A percentile compares a stretch with the other conserved stretches of the same genome.
Evolutionary conservation across 2,113 vertebrate genomes (phyloP).

Genomic region (Sturnira hondurensis): DNA sequence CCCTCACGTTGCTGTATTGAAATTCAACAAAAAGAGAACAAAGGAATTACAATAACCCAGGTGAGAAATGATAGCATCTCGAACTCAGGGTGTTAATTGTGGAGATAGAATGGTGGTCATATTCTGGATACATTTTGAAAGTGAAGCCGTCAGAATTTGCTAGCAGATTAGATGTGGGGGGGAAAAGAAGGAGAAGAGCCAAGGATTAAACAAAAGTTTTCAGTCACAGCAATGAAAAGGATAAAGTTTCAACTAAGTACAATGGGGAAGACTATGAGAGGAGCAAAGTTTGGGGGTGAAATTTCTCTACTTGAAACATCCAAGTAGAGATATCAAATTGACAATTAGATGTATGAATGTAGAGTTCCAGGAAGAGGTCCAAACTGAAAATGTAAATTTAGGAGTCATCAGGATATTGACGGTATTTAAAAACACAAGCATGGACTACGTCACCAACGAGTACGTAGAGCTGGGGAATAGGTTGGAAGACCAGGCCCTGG

Average conservation of each 20-base stretch:
- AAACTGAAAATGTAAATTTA: neutral
- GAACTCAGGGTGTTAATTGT: neutral
- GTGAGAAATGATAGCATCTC: neutral
- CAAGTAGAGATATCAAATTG: neutral
- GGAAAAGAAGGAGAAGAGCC: neutral
- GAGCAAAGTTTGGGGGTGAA: neutral
- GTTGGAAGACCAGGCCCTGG: neutral
- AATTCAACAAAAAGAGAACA: neutral
- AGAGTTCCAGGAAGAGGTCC: neutral
- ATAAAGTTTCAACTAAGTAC: neutral
- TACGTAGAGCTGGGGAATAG: neutral
- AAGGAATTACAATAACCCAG: neutral
- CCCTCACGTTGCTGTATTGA: neutral
- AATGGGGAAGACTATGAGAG: neutral
- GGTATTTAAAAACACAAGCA: neutral
- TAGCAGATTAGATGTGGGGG: neutral
- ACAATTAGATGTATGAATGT: neutral
- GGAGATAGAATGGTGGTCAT: neutral
- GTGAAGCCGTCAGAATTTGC: neutral
- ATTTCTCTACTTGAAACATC: neutral
- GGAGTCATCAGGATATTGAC: neutral
- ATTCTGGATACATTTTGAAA: neutral
- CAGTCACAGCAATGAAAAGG: neutral
- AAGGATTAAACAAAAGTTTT: neutral
- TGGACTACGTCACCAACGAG: neutral